Base-by-base conservation (phyloP, 2,113 vertebrate species). In the Ameiurus melas region DNA sequence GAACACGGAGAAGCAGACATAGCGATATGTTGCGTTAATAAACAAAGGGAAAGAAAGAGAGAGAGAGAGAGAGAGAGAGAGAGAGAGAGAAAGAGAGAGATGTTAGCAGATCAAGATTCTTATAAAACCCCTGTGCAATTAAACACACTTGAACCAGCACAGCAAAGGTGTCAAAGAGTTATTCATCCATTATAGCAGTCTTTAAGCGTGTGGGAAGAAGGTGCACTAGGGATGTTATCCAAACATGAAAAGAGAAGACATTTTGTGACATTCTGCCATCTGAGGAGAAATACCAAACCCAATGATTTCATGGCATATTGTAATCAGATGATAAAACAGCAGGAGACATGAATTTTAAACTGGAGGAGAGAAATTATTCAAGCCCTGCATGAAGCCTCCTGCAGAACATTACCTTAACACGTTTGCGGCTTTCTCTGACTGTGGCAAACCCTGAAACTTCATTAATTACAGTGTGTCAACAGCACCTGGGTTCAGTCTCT, bases 201-300 rank as follows among this genome's bases (percentile, higher is more conserved):
- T 81, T 82, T 70, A 87, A 86, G 75, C 22, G 58, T 51, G 60
- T 66, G 47, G 85, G 77, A 66, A 64, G 77, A 53, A 53, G 62
- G 47, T 66, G n/a, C n/a, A 53, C 27, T 14, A 5, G 39, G 57
- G 73, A 57, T 27, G 55, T 12, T n/a, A 70, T 79, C 77, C 51
- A 73, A 47, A 58, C 43, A 33, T 36, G n/a, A 57, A 51, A 68
- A 86, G 47, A 68, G 22, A 58, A 57, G 55, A 78, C 6, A 64
- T 77, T 71, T 81, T 17, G 89, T 85, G 86, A 94, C 94, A 93
- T 91, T 88, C 86, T 87, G 88, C 55, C 90, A 89, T 89, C 88
- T 68, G 47, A 66, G 60, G n/a, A 43, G 58, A 55, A 80, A 68
- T 12, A 39, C 64, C 64, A 83, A 30, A 82, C 30, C 66, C 27